phyloP scores from a whole-genome alignment of 2,797 vertebrate species.

The Melanotaenia pygmaea region DNA sequence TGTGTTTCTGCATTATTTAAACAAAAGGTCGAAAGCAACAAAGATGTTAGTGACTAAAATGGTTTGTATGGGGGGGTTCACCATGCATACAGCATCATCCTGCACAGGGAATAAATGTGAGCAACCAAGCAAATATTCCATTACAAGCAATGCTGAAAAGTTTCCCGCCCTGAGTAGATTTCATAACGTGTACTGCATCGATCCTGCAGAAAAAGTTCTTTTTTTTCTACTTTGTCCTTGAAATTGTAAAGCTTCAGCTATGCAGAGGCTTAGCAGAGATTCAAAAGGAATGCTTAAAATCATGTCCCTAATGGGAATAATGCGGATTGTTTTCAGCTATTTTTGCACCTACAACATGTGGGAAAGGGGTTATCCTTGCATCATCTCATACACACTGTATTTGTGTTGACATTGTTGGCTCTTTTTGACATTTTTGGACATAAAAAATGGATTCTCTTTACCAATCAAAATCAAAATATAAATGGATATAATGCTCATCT shows the following conservation, averaged over 20 bases:
- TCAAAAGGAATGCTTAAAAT: background rate
- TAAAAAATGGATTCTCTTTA: background rate
- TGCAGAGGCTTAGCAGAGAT: background rate
- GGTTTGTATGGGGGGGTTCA: constrained; percentile 35
- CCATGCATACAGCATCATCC: constrained; percentile 20
- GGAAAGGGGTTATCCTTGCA: background rate
- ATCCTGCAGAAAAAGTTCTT: background rate
- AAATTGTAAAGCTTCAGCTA: background rate
- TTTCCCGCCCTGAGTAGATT: constrained; percentile 51
- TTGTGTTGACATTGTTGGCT: background rate
- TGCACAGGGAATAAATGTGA: constrained; percentile 49
- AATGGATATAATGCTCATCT: too few species aligned
- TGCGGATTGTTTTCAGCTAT: background rate
- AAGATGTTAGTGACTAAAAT: constrained; percentile 52
- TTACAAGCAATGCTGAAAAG: constrained; percentile 56
- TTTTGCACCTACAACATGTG: background rate
- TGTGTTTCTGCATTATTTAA: constrained; percentile 53
- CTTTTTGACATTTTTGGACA: background rate
- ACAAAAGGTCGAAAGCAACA: constrained; percentile 38
- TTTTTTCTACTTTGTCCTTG: background rate
- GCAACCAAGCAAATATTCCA: constrained; percentile 56
- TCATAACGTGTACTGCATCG: constrained; percentile 51
- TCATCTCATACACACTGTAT: background rate
- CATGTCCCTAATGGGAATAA: background rate
- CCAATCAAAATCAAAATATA: background rate